phyloP scores from a whole-genome alignment of 2,113 vertebrate species.

The Paramisgurnus dabryanus region DNA sequence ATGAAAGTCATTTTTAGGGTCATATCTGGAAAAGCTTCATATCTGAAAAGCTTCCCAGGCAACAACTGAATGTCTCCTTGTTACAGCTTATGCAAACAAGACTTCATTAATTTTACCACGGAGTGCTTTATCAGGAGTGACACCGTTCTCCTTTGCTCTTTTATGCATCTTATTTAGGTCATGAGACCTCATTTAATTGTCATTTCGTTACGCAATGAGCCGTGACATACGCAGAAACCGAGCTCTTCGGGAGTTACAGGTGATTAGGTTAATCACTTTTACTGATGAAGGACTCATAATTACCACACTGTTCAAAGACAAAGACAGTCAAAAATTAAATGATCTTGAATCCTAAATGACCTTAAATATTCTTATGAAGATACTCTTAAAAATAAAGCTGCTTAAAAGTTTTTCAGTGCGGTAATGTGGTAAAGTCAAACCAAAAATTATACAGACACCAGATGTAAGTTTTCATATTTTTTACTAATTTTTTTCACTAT shows the following conservation, averaged over 20 bases:
- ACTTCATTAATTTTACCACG: not conserved
- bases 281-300: constrained; percentile 43
- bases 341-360: constrained; percentile 6
- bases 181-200: constrained; percentile 26
- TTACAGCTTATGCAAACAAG: not conserved
- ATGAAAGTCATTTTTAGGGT: not conserved
- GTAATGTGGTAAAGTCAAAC: no score
- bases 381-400: no score
- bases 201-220: constrained; percentile 32
- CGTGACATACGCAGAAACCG: not conserved
- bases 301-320: constrained; percentile 28
- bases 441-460: no score
- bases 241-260: constrained; percentile 22
- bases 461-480: no score
- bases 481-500: no score
- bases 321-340: not conserved
- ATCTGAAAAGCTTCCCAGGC: not conserved
- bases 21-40: not conserved
- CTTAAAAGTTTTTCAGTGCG: no score
- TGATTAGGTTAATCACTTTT: constrained; percentile 49
- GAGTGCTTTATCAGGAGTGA: not conserved
- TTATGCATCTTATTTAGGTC: constrained; percentile 26
- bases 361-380: not conserved
- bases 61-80: not conserved
- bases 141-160: not conserved